phyloP scores from a whole-genome alignment of 1,140 invertebrate species.

The Drosophila trapezifrons region DNA sequence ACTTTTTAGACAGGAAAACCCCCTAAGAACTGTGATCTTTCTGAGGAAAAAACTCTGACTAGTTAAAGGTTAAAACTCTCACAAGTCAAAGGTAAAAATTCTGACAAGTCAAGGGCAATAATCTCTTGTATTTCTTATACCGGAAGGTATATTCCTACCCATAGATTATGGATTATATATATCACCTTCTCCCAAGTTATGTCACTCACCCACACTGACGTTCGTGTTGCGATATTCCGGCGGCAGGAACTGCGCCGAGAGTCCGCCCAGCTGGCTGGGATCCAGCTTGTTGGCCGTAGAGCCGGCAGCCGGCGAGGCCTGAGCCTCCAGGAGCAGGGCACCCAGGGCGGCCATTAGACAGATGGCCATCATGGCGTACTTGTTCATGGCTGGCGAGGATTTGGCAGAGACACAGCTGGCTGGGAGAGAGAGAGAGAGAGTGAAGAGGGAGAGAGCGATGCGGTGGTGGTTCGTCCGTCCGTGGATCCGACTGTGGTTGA shows the following conservation, averaged over 20 bases:
- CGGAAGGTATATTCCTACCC: too few species aligned
- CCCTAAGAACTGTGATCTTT: too few species aligned
- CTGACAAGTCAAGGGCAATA: too few species aligned
- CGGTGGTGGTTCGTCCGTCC: conserved; percentile 9
- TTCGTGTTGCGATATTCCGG: conserved; percentile 72
- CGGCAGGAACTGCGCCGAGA: conserved; percentile 60
- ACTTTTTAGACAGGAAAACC: too few species aligned
- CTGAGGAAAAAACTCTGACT: too few species aligned
- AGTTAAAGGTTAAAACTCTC: too few species aligned
- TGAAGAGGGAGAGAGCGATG: neutral
- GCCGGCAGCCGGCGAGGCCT: conserved; percentile 42
- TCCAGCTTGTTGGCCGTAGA: conserved; percentile 17
- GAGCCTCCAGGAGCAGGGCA: conserved; percentile 58
- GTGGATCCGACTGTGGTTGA: conserved; percentile 19
- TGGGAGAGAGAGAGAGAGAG: neutral
- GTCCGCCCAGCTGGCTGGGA: conserved; percentile 55
- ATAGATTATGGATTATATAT: too few species aligned
- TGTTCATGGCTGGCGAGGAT: conserved; percentile 51
- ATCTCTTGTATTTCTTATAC: neutral
- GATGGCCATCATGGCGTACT: conserved; percentile 54
- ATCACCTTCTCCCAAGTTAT: neutral
- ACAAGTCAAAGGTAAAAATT: too few species aligned
- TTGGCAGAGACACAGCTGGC: neutral
- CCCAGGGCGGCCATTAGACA: conserved; percentile 62
- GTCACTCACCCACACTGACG: conserved; percentile 60